phyloP scores from a whole-genome alignment of 2,888 invertebrate species.

The Tigriopus californicus region DNA sequence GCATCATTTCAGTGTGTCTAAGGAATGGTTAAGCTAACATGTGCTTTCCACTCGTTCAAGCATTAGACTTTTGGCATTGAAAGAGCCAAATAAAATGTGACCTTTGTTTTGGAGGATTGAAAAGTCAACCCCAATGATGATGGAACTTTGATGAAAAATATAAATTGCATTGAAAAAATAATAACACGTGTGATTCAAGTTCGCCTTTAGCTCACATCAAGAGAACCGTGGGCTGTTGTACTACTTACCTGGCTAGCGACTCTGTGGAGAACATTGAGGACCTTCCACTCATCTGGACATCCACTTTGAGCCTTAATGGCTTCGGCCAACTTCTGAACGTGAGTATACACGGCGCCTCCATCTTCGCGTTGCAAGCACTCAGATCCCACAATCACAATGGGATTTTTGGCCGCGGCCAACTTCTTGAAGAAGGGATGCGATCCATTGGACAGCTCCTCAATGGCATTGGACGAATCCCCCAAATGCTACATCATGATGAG shows the following conservation, averaged over 20 bases:
- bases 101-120: too few relatives aligned
- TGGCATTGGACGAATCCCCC: slow-evolving; percentile 52
- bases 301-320: slow-evolving; percentile 8
- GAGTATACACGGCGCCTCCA: slow-evolving; percentile 52
- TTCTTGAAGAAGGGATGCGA: slow-evolving; percentile 46
- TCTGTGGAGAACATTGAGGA: slow-evolving; percentile 82
- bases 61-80: too few relatives aligned
- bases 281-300: slow-evolving; percentile 41
- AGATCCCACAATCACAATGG: slow-evolving; percentile 76
- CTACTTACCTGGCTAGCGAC: slow-evolving; percentile 53
- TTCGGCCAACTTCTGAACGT: slow-evolving; percentile 49
- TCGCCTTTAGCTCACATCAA: too few relatives aligned
- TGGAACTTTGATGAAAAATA: too few relatives aligned
- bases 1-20: too few relatives aligned
- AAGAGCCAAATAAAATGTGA: too few relatives aligned
- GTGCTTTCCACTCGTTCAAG: too few relatives aligned
- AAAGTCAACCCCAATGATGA: too few relatives aligned
- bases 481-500: slow-evolving; percentile 53
- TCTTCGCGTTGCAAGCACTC: slow-evolving; percentile 57
- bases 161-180: too few relatives aligned
- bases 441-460: slow-evolving; percentile 53
- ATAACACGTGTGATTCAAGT: too few relatives aligned
- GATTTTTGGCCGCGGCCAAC: slow-evolving; percentile 57
- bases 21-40: too few relatives aligned
- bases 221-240: too few relatives aligned